Base-by-base conservation (phyloP, 1,140 invertebrate species). In the Leptinotarsa undecemlineata region DNA sequence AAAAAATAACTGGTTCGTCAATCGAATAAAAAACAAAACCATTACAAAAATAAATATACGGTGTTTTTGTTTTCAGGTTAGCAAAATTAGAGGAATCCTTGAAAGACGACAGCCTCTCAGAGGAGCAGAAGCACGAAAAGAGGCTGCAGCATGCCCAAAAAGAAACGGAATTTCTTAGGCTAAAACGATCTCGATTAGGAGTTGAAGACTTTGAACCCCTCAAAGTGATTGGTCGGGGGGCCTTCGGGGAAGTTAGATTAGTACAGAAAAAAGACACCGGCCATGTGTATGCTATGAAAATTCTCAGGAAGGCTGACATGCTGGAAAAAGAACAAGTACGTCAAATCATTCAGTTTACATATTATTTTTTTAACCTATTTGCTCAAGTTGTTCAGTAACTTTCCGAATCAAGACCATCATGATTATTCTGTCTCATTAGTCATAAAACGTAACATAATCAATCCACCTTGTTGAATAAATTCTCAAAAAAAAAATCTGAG, bases 211-310 rank as follows among this genome's bases (percentile, higher is more conserved):
- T 99, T 85, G 96, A 98, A 85, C 96, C 97, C 15, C 88, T 99
- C 21, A 99, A 99, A 90, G 96, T 99, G 23, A 95, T 95, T 80
- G 98, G 98, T 17, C 89, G 96, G 83, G 98, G 98, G 72, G 98
- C 98, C 33, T 99, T 99, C 86, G 98, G 98, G 66, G 98, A 99
- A 88, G 97, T 99, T 68, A 92, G 98, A 79, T 88, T 99, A 17
- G 98, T 99, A 66, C 98, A 99, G 88, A 99, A 99, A 86, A 98
- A 98, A 86, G 98, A 99, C 85, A 99, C 98, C 11, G 98, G 98
- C 26, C 98, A 99, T 88, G 97, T 99, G 23, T 99, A 99, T 87
- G 98, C 98, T 15, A 99, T 99, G 98, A 99, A 99, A 88, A 99
- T 99, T 84, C 90, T 99, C 48, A 89, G 97, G 74, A 99, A 99